Conservation (phyloP, 2,888 invertebrate genomes). For the Pasiphila rectangulata region DNA sequence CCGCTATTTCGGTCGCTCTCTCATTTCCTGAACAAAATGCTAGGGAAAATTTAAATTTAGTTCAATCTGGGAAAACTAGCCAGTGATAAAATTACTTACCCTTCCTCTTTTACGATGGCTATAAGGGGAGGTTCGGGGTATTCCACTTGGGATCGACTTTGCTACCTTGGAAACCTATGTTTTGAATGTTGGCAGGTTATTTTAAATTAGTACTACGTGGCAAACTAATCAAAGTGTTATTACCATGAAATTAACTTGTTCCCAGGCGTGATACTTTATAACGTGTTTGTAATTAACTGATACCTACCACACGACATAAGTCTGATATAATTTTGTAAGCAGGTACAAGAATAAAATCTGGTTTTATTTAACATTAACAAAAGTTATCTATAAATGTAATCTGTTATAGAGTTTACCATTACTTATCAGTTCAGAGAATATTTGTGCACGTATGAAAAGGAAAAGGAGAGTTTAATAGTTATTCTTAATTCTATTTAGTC, state of each 20-base stretch:
- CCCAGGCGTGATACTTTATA: neutral
- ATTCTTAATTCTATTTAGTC: no score
- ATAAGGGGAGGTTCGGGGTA: constrained; percentile 30
- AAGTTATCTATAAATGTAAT: no score
- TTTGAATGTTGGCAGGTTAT: constrained; percentile 30
- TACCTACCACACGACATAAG: no score
- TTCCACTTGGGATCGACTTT: constrained; percentile 29
- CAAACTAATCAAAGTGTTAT: constrained; percentile 27
- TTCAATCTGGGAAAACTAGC: constrained; percentile 35
- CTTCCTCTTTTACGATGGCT: constrained; percentile 35
- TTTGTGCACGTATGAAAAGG: no score
- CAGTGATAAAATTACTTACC: constrained; percentile 34
- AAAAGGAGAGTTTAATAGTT: no score
- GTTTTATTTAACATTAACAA: no score
- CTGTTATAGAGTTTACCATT: no score
- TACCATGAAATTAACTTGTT: constrained; percentile 15
- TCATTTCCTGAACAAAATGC: constrained; percentile 28
- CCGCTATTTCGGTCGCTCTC: constrained; percentile 26
- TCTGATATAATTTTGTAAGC: no score
- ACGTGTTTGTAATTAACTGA: no score
- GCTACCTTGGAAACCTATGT: constrained; percentile 28
- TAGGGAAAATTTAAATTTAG: constrained; percentile 34
- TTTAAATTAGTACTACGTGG: constrained; percentile 27
- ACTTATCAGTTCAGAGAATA: no score
- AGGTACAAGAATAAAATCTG: no score